Evolutionary conservation across 2,888 invertebrate genomes (phyloP), one percentile per base, ranked within the genome.

Genomic region (Drosophila ezoana): DNA sequence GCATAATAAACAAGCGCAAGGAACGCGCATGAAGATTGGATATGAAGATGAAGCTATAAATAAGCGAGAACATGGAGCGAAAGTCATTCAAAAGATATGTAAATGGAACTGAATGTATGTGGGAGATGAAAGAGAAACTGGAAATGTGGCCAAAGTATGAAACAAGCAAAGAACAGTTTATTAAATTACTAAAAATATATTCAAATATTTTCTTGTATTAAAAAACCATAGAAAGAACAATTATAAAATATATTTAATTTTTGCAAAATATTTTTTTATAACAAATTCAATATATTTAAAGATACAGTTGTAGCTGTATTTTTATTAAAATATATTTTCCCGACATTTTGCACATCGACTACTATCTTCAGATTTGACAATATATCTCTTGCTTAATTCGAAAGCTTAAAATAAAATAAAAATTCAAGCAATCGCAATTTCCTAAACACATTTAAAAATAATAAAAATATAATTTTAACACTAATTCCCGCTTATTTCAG

Each of bases 401-500:
- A 28, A 28, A 28, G 28, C 28, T 28, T 28, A 28, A 28, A 28
- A 28, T 28, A 8, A 28, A 2, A 28, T 28, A 28, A 28, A 28
- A 28, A 8, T 35, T 4, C 10, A 11, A 11, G 18, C 11, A 16
- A 33, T 23, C 6, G 33, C 4, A 23, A 41, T 65, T 37, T 37
- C 8, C 11, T 13, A 6, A 35, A 28, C 16, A 35, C 13, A 28
- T 44, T 37, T 32, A 8, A 45, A 38, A n/a, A 20, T 14, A 8
- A 18, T 64, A 16, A 9, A 13, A 20, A 38, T 20, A 38, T 48
- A 37, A 43, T 43, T 51, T 43, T 8, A 40, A 56, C 14, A 53
- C 45, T 41, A 43, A 70, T 59, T 40, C 38, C 13, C 48, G 44
- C 48, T 58, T 44, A 54, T 35, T 40, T 45, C 44, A 13, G 32